Base-by-base conservation (phyloP, 2,113 vertebrate species). In the Sigmodon hispidus region DNA sequence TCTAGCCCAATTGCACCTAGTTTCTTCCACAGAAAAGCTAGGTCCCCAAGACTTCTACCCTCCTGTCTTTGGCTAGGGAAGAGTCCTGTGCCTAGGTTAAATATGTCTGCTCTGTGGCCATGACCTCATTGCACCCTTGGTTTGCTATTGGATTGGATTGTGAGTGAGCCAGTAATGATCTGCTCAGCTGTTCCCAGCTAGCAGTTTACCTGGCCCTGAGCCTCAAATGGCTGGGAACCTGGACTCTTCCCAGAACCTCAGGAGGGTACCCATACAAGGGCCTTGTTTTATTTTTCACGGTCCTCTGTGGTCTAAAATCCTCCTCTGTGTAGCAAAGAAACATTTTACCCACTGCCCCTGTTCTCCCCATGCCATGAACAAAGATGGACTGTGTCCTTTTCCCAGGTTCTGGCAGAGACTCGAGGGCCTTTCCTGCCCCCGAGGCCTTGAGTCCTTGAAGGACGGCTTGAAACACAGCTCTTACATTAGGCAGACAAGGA, bases 331-430 rank as follows among this genome's bases (percentile, higher is more conserved):
- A 67, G 75, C 87, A 95, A 87, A 96, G 89, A 90, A 91, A 90
- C 96, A n/a, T 80, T 94, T 94, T 13, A 48, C 55, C 76, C 50
- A 50, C 13, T 0, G 43, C 40, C 45, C 29, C 5, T 22, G 84
- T n/a, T 48, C 24, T 88, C 89, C 88, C 29, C 22, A 34, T 8
- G 6, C 55, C 4, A 19, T 43, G 15, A 16, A 96, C 91, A 90
- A 95, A 94, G 92, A 73, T 65, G 48, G 16, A 72, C 92, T 94
- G 52, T 96, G 95, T 94, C 75, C 63, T 59, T 8, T 26, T 85
- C 77, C 75, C 73, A 85, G 75, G 59, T 12, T 55, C 87, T 26
- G 70, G 24, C 36, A 12, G 85, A 76, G 63, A n/a, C 63, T 0
- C 43, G 89, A 26, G 11, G 43, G 16, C 63, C 77, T 26, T 43